phyloP scores from a whole-genome alignment of 1,140 invertebrate species.

The Lycorma delicatula region DNA sequence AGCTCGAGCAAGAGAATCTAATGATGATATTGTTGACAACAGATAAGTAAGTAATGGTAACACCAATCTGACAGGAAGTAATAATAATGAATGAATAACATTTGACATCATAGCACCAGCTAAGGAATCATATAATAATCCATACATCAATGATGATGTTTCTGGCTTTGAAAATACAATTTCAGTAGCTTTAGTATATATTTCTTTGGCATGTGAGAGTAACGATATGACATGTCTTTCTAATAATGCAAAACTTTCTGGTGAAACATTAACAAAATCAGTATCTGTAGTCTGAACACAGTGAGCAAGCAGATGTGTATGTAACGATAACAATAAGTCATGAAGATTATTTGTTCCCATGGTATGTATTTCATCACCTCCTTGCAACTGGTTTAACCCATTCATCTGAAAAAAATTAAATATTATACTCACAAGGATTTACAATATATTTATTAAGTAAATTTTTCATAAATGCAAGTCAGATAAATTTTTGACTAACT shows the following conservation, averaged over 20 bases:
- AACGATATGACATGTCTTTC: slow-evolving; percentile 43
- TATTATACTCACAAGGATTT: background rate
- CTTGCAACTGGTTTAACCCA: slow-evolving; percentile 25
- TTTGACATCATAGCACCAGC: slow-evolving; percentile 50
- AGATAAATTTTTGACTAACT: too few relatives aligned
- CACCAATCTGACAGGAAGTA: slow-evolving; percentile 41
- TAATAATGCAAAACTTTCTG: too few relatives aligned
- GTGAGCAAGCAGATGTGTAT: slow-evolving; percentile 51
- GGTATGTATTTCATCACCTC: slow-evolving; percentile 30
- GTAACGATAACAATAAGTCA: slow-evolving; percentile 46
- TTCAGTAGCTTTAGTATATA: slow-evolving; percentile 32
- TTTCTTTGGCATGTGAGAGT: slow-evolving; percentile 42
- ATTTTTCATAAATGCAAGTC: too few relatives aligned
- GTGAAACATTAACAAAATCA: background rate
- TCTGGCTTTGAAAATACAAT: background rate
- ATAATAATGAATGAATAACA: slow-evolving; percentile 46
- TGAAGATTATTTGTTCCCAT: too few relatives aligned
- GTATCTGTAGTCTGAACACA: slow-evolving; percentile 21
- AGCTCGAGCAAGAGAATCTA: slow-evolving; percentile 46
- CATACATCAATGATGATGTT: too few relatives aligned
- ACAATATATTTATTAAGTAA: background rate
- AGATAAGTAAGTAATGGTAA: slow-evolving; percentile 42
- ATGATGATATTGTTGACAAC: slow-evolving; percentile 41
- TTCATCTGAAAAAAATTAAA: slow-evolving; percentile 30
- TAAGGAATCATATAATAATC: slow-evolving; percentile 43